A percentile compares a stretch with the other conserved stretches of the same genome.
Evolutionary conservation across 2,797 vertebrate genomes (phyloP).

Genomic region (Knipowitschia caucasica): DNA sequence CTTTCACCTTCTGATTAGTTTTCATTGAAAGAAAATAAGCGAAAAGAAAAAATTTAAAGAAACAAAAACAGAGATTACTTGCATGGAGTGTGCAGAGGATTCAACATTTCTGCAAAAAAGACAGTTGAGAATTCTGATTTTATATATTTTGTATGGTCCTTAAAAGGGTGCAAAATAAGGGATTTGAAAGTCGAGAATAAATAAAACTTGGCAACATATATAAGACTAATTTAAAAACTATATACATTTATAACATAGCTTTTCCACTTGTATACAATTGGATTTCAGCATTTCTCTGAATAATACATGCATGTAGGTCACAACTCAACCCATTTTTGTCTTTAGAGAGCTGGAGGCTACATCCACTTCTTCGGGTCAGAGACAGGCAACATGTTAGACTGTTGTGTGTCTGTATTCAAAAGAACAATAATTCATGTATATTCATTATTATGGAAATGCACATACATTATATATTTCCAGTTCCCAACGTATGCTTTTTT

Average conservation of each 20-base stretch:
- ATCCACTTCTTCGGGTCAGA: neutral
- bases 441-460: neutral
- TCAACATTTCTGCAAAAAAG: too few species aligned
- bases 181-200: too few species aligned
- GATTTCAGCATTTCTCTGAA: neutral
- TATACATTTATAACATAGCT: neutral
- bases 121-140: too few species aligned
- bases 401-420: neutral
- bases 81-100: too few species aligned
- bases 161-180: too few species aligned
- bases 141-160: too few species aligned
- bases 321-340: slow-evolving; percentile 1
- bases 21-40: too few species aligned
- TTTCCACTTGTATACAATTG: neutral
- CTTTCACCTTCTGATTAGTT: neutral
- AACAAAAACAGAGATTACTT: too few species aligned
- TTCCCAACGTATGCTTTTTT: neutral
- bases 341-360: neutral
- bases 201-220: too few species aligned
- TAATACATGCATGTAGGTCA: slow-evolving; percentile 4
- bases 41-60: too few species aligned
- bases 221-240: too few species aligned
- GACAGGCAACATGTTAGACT: neutral
- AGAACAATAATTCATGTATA: neutral
- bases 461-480: neutral